These are phyloP conservation scores for Hypotaenidia philippensis DNA, from an alignment of 2,797 vertebrate genomes.

Conservation along the genomic window DNA sequence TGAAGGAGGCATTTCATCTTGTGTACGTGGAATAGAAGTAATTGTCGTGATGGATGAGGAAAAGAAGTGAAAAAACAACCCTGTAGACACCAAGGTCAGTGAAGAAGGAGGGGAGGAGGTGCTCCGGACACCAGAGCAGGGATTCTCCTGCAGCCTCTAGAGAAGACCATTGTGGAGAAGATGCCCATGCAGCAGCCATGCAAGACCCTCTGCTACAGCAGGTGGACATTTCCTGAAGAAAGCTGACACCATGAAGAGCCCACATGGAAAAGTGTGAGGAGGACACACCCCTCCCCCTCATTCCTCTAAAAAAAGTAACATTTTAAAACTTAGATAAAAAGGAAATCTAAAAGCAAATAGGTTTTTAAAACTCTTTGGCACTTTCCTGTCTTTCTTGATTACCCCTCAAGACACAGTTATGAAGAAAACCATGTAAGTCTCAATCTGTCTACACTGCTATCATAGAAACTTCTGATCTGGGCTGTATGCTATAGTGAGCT, in stretches of 20 bases:
- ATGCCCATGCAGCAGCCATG: rapidly evolving
- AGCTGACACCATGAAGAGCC: rapidly evolving
- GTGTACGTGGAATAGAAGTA: not conserved
- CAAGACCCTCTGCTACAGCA: not conserved
- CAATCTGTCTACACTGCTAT: not conserved
- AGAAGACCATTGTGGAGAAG: not conserved
- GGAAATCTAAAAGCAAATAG: not conserved
- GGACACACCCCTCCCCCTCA: rapidly evolving
- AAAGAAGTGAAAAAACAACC: not conserved
- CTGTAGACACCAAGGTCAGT: too few species aligned
- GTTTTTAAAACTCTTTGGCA: not conserved
- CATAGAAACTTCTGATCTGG: not conserved
- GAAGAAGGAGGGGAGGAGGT: not conserved
- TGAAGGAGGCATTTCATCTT: not conserved
- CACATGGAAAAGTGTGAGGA: not conserved
- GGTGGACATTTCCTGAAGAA: not conserved
- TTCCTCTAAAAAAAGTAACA: not conserved
- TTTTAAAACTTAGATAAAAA: not conserved
- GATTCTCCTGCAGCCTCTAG: rapidly evolving
- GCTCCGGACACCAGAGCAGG: rapidly evolving
- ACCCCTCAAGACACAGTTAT: not conserved
- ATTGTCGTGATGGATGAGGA: not conserved
- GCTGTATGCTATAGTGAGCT: not conserved
- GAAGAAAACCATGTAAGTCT: not conserved
- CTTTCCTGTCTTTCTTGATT: not conserved